Evolutionary conservation across 2,797 vertebrate species (phyloP), one percentile per base, ranked within the genome.

Genomic region (Pseudochaenichthys georgianus): DNA sequence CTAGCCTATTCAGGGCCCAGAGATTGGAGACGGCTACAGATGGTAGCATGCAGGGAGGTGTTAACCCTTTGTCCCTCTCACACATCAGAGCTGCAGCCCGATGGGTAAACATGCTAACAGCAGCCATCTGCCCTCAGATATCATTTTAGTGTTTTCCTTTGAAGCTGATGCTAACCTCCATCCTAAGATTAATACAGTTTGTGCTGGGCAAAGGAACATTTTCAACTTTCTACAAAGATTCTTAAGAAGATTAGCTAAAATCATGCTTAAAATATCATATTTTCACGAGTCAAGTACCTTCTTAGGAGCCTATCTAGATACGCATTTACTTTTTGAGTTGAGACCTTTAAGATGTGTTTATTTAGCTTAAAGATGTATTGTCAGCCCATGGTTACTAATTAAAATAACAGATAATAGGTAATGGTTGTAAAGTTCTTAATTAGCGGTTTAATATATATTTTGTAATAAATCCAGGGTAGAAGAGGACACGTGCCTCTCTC

Each of bases 61-160:
- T 90, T 88, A 90, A 91, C 84, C 87, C 87, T 86, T 89, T 90
- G 85, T 89, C 73, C 83, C 63, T 72, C 72, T 70, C 80, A 80
- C 75, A 85, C 85, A 74, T 85, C 80, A 47, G 66, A 80, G 80
- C 81, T 78, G 69, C 61, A 77, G 78, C 68, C 63, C 13, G 19
- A 74, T 74, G 75, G 77, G 41, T 89, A 85, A 88, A 88, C 73
- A 79, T 70, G 68, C 75, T 63, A 84, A 75, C 70, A 64, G 66
- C 64, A 87, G 77, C 86, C 87, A 86, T 89, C 82, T 89, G 83
- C 80, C 68, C 17, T 63, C 65, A 62, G 47, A 75, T 74, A 46
- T 72, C 0, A 72, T 75, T 78, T 69, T 57, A 21, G 78, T 63
- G 51, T 68, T 72, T 81, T 82, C 57, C 34, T 53, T 73, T 73